Percentiles rank a stretch among this genome's conserved stretches.
These are phyloP conservation scores for Cryptoprocta ferox DNA, from an alignment of 2,797 vertebrate genomes.

Conservation along the genomic window DNA sequence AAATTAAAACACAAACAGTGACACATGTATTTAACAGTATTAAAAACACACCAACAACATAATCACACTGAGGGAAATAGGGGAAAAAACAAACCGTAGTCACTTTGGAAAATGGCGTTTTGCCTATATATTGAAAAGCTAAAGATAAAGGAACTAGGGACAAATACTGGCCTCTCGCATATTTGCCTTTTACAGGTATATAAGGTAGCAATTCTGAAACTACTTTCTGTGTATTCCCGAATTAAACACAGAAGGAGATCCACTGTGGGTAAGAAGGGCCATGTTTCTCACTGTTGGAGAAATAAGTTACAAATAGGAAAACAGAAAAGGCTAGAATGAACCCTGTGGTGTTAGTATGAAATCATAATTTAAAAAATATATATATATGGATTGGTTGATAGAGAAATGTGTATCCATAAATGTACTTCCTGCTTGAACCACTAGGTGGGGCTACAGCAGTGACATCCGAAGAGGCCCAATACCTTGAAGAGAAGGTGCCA, in stretches of 20 bases:
- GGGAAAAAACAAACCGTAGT: neutral
- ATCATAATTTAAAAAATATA: neutral
- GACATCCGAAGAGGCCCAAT: neutral
- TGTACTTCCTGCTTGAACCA: neutral
- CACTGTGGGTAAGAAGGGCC: neutral
- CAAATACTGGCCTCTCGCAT: neutral
- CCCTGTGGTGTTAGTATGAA: neutral
- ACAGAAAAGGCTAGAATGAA: neutral
- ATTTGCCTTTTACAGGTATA: neutral
- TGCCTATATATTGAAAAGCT: neutral
- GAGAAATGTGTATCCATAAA: neutral
- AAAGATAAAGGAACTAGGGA: neutral
- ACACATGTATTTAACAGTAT: neutral
- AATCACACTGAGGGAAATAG: neutral
- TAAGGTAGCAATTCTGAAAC: neutral
- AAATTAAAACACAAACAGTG: neutral
- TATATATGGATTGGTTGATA: too few relatives aligned
- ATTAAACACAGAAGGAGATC: neutral
- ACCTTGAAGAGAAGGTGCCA: neutral
- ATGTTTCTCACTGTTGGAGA: neutral
- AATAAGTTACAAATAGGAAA: neutral
- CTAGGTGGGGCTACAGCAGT: neutral
- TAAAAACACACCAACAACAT: neutral
- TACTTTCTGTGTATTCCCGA: neutral
- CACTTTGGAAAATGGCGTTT: neutral